A percentile compares a stretch with the other conserved stretches of the same genome.
Conservation (phyloP, 2,888 invertebrate genomes). For the Diplazon laetatorius region DNA sequence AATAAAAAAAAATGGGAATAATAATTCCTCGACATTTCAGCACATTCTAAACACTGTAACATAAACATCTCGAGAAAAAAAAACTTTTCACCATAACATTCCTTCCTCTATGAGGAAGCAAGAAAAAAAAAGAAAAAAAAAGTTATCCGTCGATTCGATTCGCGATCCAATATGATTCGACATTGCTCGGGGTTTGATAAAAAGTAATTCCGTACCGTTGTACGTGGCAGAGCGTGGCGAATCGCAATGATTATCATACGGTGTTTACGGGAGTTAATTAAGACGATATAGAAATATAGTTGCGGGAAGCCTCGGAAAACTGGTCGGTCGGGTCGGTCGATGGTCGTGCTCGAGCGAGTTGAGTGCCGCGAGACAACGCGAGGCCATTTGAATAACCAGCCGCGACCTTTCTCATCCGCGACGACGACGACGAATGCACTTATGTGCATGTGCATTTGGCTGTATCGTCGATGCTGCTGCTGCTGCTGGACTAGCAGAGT, state of each 20-base stretch:
- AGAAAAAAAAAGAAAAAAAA: no score
- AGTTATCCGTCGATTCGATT: no score
- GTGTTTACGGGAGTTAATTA: constrained; percentile 18
- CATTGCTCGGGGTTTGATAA: constrained; percentile 20
- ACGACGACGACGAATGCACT: constrained; percentile 40
- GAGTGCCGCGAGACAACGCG: constrained; percentile 29
- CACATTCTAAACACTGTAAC: no score
- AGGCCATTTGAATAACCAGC: constrained; percentile 51
- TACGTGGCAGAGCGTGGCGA: not conserved
- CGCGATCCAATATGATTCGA: constrained; percentile 4
- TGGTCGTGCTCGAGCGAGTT: constrained; percentile 22
- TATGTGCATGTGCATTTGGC: no score
- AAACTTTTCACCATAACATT: no score
- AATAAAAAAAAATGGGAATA: no score
- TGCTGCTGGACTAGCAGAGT: constrained; percentile 25
- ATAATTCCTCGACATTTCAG: no score
- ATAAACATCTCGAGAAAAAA: no score
- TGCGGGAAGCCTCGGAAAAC: not conserved
- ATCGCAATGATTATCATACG: constrained; percentile 6
- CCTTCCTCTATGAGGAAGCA: no score
- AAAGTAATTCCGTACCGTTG: constrained; percentile 27
- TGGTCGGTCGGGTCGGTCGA: constrained; percentile 1
- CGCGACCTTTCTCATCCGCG: constrained; percentile 57
- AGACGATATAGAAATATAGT: not conserved
- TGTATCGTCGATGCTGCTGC: not conserved